Percentiles rank a stretch among this genome's conserved stretches.
Conservation (phyloP, 92 coral and sea anemone species). For the Heteractis magnifica region DNA sequence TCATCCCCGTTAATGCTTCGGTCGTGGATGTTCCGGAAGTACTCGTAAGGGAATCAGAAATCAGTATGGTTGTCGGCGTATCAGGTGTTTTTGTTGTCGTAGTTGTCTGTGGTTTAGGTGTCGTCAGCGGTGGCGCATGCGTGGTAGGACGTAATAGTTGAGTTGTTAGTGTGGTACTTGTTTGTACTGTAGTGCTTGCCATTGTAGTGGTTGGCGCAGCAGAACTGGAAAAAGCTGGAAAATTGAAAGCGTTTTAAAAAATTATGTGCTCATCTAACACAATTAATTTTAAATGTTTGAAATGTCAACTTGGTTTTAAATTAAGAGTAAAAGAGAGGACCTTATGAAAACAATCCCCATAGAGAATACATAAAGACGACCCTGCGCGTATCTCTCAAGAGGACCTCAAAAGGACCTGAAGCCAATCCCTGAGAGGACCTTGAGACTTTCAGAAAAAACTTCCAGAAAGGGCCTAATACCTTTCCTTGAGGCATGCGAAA, state of each 20-base stretch:
- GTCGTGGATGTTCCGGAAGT: slow-evolving; percentile 7
- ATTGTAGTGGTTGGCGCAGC: slow-evolving; percentile 3
- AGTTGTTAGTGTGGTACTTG: slow-evolving; percentile 6
- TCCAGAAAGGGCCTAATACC: no score
- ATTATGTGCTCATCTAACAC: background rate
- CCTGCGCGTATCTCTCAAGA: background rate
- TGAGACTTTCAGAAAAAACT: no score
- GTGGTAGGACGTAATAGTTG: background rate
- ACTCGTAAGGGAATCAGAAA: slow-evolving; percentile 7
- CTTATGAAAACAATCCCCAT: background rate
- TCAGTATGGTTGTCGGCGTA: background rate
- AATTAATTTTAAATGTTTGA: background rate
- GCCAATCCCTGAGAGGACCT: background rate
- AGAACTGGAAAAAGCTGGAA: background rate
- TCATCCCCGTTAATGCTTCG: background rate
- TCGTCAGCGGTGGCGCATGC: slow-evolving; percentile 13
- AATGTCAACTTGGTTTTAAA: background rate
- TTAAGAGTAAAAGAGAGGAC: no score
- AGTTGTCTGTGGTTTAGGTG: slow-evolving; percentile 13
- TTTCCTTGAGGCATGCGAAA: background rate
- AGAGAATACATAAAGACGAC: background rate
- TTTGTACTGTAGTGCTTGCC: slow-evolving; percentile 1
- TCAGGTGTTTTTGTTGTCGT: background rate
- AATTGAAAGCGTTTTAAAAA: background rate
- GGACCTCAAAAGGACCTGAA: background rate